Percentiles rank a stretch among this genome's conserved stretches.
Conservation (phyloP, 2,888 invertebrate species). For the Caenorhabditis becei region DNA sequence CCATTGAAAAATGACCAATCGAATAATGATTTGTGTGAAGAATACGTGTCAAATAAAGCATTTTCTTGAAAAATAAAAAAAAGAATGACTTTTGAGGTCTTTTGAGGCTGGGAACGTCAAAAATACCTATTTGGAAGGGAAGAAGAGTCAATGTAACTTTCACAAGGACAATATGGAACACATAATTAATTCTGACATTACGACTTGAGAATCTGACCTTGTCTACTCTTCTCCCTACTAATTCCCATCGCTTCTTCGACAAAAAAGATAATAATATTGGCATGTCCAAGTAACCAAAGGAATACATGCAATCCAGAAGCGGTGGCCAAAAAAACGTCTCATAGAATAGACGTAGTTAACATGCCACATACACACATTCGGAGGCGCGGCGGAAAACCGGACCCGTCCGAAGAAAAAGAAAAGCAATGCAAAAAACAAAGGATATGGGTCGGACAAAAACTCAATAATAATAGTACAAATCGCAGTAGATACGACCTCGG, state of each 20-base stretch:
- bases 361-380: constrained; percentile 21
- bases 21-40: neutral
- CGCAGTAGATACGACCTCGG: constrained; percentile 61
- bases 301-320: constrained; percentile 29
- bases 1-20: neutral
- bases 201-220: constrained; percentile 1
- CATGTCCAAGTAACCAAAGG: neutral
- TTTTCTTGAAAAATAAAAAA: too few species aligned
- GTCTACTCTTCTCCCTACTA: neutral
- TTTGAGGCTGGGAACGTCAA: too few species aligned
- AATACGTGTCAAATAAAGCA: constrained; percentile 6
- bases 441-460: constrained; percentile 63
- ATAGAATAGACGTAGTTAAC: constrained; percentile 56
- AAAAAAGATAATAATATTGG: constrained; percentile 35
- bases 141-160: neutral
- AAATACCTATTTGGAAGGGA: too few species aligned
- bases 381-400: constrained; percentile 50
- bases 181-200: neutral
- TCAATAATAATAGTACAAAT: constrained; percentile 66
- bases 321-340: constrained; percentile 16
- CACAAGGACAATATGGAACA: neutral
- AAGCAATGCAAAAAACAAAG: constrained; percentile 57
- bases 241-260: neutral
- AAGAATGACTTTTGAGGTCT: too few species aligned
- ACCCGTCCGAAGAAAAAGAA: constrained; percentile 6